Evolutionary conservation across 1,140 invertebrate species (phyloP).

Genomic region (Euura lappo): DNA sequence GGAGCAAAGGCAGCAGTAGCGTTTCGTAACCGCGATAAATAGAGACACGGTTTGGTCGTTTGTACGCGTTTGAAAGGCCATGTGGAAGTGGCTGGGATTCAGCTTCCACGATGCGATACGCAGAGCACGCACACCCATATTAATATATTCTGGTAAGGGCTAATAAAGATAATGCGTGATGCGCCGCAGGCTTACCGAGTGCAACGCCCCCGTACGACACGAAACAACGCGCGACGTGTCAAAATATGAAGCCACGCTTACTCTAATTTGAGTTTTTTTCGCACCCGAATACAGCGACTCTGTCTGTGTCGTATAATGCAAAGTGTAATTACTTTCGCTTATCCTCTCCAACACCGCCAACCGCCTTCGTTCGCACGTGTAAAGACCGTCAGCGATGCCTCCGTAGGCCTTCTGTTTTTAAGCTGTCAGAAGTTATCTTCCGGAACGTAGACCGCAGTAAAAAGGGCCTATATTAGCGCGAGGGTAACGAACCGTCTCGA

Average conservation of each 20-base stretch:
- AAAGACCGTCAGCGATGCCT: neutral
- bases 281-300: neutral
- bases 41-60: neutral
- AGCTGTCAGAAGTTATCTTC: slow-evolving; percentile 7
- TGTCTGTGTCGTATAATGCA: neutral
- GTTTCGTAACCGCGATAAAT: neutral
- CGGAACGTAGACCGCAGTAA: slow-evolving; percentile 6
- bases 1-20: neutral
- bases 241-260: neutral
- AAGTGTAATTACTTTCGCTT: slow-evolving; percentile 1
- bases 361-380: neutral
- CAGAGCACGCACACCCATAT: neutral
- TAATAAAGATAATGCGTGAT: slow-evolving; percentile 7
- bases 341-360: neutral
- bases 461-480: slow-evolving; percentile 3
- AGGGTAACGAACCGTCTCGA: neutral
- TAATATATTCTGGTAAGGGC: neutral
- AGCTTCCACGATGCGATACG: slow-evolving; percentile 1
- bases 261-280: neutral
- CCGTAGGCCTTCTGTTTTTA: neutral
- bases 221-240: neutral
- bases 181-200: slow-evolving; percentile 2
- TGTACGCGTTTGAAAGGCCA: neutral
- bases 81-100: neutral
- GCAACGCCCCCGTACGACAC: neutral